These are phyloP conservation scores for Tyto alba DNA, from an alignment of 2,113 vertebrate species.

Conservation along the genomic window DNA sequence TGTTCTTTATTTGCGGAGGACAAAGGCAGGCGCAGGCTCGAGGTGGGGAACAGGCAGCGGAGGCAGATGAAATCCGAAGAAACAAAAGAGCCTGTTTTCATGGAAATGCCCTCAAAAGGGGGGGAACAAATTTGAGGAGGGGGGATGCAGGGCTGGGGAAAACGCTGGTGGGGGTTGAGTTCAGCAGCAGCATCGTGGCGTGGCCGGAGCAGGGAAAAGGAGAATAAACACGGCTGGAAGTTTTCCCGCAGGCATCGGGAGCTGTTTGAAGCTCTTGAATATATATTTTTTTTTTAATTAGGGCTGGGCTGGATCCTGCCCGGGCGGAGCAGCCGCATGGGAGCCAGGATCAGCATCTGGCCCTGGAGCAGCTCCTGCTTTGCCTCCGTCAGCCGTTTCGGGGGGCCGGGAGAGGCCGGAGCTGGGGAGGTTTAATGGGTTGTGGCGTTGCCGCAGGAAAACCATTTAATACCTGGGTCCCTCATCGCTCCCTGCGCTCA, in stretches of 20 bases:
- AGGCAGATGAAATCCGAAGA: not conserved
- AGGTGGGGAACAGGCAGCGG: not conserved
- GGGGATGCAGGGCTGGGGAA: not conserved
- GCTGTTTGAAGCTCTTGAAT: not conserved
- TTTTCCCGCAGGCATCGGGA: not conserved
- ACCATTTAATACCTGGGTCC: not conserved
- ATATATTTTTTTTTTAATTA: not conserved
- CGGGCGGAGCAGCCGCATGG: not conserved
- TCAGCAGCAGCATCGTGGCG: rapidly evolving
- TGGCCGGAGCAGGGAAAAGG: not conserved
- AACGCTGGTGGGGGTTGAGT: not conserved
- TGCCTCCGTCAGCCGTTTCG: not conserved
- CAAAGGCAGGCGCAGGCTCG: not conserved
- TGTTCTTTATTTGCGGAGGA: not conserved
- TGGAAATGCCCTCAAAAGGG: constrained; percentile 4
- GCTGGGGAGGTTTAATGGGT: not conserved
- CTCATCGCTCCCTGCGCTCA: rapidly evolving
- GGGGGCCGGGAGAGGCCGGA: not conserved
- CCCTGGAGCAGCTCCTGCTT: not conserved
- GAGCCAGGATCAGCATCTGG: not conserved
- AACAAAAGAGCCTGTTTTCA: constrained; percentile 27
- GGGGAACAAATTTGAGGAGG: not conserved
- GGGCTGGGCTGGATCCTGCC: not conserved
- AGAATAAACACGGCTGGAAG: not conserved
- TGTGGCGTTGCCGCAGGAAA: not conserved